Percentiles rank a stretch among this genome's conserved stretches.
Conservation (phyloP, 1,140 invertebrate species). For the Planococcus citri region DNA sequence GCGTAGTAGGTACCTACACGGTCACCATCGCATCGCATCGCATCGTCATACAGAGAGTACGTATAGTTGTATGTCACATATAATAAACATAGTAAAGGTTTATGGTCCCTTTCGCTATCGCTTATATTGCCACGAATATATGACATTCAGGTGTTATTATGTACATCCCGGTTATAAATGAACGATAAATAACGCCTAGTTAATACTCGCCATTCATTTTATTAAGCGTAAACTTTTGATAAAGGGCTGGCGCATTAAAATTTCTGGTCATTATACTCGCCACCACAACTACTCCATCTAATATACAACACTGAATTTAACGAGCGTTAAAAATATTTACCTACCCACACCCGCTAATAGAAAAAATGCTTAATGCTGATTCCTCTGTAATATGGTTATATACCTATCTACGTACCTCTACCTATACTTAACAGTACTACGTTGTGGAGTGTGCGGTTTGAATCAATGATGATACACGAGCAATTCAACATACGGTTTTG, state of each 20-base stretch:
- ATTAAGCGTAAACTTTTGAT: slow-evolving; percentile 7
- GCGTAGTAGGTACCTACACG: too few relatives aligned
- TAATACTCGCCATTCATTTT: slow-evolving; percentile 7
- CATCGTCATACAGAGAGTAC: too few relatives aligned
- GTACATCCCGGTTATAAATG: slow-evolving; percentile 6
- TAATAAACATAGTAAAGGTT: slow-evolving; percentile 8
- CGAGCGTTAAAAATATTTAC: slow-evolving; percentile 7
- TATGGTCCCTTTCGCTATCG: slow-evolving; percentile 5
- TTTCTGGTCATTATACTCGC: neutral
- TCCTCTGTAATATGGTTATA: too few relatives aligned
- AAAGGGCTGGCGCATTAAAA: slow-evolving; percentile 6
- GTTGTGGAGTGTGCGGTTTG: too few relatives aligned
- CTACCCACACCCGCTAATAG: too few relatives aligned
- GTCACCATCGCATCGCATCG: neutral
- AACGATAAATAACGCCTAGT: slow-evolving; percentile 6
- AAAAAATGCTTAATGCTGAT: neutral
- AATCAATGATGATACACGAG: too few relatives aligned
- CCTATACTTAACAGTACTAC: too few relatives aligned
- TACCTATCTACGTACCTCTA: too few relatives aligned
- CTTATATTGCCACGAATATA: slow-evolving; percentile 3
- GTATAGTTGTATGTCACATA: neutral
- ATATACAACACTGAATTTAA: neutral
- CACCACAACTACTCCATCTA: neutral
- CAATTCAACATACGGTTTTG: too few relatives aligned
- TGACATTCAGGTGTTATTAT: slow-evolving; percentile 7